phyloP scores from a whole-genome alignment of 2,888 invertebrate genomes.

The Drosophila yooni region DNA sequence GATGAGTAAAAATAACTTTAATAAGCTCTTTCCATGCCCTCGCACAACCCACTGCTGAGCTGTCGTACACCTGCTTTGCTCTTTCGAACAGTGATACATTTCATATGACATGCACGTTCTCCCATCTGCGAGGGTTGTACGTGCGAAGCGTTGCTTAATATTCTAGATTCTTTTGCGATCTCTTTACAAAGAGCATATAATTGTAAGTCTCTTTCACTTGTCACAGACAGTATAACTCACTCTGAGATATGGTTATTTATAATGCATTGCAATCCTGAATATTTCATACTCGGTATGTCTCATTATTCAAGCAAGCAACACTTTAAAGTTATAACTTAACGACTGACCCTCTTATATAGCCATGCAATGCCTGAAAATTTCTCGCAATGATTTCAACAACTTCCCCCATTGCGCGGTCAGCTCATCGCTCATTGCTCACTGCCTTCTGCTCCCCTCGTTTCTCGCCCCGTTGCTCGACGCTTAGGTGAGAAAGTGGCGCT shows the following conservation, averaged over 20 bases:
- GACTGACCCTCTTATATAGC: slow-evolving; percentile 25
- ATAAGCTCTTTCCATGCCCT: slow-evolving; percentile 53
- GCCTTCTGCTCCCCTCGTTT: slow-evolving; percentile 11
- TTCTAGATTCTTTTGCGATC: not conserved
- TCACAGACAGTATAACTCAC: not conserved
- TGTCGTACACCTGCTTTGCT: slow-evolving; percentile 37
- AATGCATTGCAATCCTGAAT: not conserved
- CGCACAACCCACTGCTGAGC: slow-evolving; percentile 15
- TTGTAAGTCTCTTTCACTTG: not conserved
- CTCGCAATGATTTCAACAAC: slow-evolving; percentile 69
- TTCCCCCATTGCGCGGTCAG: slow-evolving; percentile 60
- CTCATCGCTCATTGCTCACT: slow-evolving; percentile 47
- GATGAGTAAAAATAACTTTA: slow-evolving; percentile 76
- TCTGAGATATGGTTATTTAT: not conserved
- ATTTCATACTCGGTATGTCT: not conserved
- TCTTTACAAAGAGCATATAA: not conserved
- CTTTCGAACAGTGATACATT: slow-evolving; percentile 23
- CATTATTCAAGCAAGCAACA: not conserved
- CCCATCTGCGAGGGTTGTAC: slow-evolving; percentile 35
- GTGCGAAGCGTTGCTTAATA: not conserved
- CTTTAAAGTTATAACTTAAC: slow-evolving; percentile 1
- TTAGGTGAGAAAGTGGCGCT: slow-evolving; percentile 59
- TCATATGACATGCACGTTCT: not conserved
- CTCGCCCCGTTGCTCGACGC: not conserved
- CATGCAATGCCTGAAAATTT: slow-evolving; percentile 37